Conservation (phyloP, 2,113 vertebrate genomes). For the Mustela nigripes region DNA sequence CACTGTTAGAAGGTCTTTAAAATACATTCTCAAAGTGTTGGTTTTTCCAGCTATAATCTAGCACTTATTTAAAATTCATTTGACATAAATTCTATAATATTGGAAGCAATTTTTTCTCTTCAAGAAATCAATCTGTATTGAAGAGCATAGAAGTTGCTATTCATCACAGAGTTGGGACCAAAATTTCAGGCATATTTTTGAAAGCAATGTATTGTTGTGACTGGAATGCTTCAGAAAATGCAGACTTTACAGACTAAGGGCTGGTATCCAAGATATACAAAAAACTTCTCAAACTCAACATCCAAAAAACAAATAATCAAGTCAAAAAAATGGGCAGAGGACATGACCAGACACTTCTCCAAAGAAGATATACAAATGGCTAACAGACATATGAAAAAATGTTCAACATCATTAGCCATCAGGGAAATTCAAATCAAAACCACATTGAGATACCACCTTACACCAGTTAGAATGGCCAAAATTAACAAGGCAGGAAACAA, state of each 20-base stretch:
- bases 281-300: too few species aligned
- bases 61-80: background rate
- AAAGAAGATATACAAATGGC: too few species aligned
- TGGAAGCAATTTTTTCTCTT: background rate
- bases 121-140: background rate
- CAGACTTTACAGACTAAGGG: background rate
- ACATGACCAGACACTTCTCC: too few species aligned
- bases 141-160: background rate
- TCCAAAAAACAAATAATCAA: too few species aligned
- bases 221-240: background rate
- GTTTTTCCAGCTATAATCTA: background rate
- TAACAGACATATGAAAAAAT: too few species aligned
- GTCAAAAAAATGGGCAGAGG: too few species aligned
- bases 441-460: too few species aligned
- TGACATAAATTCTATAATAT: background rate
- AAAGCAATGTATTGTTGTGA: background rate
- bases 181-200: background rate
- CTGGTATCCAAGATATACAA: too few species aligned
- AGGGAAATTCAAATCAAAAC: too few species aligned
- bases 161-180: background rate
- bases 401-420: too few species aligned
- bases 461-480: too few species aligned
- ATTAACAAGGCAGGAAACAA: too few species aligned
- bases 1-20: conserved; percentile 21
- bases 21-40: background rate